phyloP scores from a whole-genome alignment of 2,113 vertebrate species.

The Mormyrus iriodes region DNA sequence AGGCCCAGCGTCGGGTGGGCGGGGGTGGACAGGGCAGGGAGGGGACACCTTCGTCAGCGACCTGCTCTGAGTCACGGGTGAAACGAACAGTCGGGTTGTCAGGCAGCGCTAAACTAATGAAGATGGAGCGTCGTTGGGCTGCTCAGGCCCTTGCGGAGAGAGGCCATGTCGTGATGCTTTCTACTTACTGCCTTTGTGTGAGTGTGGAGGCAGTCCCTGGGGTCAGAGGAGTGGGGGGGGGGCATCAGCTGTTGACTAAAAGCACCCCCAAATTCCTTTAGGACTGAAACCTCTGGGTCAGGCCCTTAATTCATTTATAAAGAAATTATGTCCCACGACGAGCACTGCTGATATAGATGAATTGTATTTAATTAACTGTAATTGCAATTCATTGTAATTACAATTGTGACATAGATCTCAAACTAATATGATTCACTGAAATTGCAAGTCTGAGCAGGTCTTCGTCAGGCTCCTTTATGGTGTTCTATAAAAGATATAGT shows the following conservation, averaged over 20 bases:
- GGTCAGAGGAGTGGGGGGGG: neutral
- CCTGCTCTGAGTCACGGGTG: neutral
- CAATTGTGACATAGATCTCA: neutral
- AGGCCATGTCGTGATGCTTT: neutral
- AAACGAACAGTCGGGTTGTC: neutral
- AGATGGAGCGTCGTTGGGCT: neutral
- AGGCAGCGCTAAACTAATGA: neutral
- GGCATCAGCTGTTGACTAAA: neutral
- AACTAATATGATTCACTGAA: neutral
- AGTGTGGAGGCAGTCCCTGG: neutral
- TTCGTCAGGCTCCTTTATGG: neutral
- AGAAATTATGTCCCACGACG: neutral
- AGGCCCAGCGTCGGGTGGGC: conserved; percentile 28
- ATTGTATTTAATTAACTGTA: neutral
- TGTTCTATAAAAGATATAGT: neutral
- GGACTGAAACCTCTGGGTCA: neutral
- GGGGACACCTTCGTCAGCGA: neutral
- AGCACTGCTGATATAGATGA: neutral
- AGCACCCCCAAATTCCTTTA: neutral
- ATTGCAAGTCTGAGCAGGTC: neutral
- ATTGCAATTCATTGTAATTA: neutral
- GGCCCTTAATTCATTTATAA: neutral
- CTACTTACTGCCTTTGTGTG: neutral
- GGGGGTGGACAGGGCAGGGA: conserved; percentile 23
- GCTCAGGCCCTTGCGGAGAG: neutral